These are phyloP conservation scores for Malthinus seriepunctatus DNA, from an alignment of 2,888 invertebrate genomes.

Conservation along the genomic window DNA sequence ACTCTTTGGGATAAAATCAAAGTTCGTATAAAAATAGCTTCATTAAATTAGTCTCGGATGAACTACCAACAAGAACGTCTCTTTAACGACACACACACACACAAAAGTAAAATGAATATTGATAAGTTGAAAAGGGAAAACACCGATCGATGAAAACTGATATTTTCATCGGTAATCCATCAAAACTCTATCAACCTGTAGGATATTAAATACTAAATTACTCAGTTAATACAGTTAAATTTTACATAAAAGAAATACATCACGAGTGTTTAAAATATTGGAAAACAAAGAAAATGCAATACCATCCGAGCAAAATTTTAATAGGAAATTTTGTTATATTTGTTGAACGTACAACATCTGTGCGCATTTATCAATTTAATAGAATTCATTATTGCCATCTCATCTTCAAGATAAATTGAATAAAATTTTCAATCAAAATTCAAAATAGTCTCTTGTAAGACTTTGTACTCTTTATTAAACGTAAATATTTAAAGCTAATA, in stretches of 20 bases:
- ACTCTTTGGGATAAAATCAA: background rate
- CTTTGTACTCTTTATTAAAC: constrained; percentile 3
- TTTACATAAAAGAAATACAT: too few species aligned
- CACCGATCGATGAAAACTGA: constrained; percentile 4
- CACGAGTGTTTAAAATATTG: background rate
- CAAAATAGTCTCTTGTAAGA: constrained; percentile 2
- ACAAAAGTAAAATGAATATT: constrained; percentile 2
- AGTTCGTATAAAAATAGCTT: background rate
- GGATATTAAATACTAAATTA: background rate
- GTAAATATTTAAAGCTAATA: too few species aligned
- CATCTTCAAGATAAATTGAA: constrained; percentile 7
- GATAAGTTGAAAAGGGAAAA: background rate
- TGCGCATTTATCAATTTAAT: constrained; percentile 4
- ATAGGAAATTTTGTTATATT: background rate
- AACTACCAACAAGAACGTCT: background rate
- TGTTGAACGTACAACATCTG: background rate
- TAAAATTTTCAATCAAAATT: constrained; percentile 9
- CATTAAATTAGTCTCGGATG: constrained; percentile 3
- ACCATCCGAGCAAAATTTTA: too few species aligned
- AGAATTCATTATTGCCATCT: constrained; percentile 8
- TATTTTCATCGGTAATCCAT: constrained; percentile 1
- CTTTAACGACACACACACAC: background rate
- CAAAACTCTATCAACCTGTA: background rate
- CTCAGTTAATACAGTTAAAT: background rate
- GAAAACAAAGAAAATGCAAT: background rate